Conservation (phyloP, 2,888 invertebrate species). For the Drosophila mettleri region DNA sequence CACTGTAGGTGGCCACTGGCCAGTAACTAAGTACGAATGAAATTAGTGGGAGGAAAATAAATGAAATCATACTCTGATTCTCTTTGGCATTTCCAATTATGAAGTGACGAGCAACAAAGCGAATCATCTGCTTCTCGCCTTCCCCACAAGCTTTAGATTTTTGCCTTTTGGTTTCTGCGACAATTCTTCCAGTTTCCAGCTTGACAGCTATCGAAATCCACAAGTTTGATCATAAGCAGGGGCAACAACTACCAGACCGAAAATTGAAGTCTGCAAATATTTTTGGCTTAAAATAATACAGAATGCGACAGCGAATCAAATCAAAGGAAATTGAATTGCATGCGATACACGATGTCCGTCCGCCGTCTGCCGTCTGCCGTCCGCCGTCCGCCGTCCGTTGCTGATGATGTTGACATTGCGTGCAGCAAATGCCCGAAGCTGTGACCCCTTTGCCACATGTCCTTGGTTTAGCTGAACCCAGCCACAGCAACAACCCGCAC, state of each 20-base stretch:
- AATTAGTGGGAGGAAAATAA: no score
- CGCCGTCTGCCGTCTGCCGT: not conserved
- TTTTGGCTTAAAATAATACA: constrained; percentile 51
- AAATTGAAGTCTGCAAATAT: constrained; percentile 17
- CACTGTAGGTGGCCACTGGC: no score
- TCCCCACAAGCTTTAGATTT: not conserved
- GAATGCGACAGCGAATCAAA: constrained; percentile 55
- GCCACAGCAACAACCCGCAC: not conserved
- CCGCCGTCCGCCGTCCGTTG: constrained; percentile 6
- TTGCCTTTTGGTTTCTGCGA: not conserved
- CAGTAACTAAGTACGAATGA: no score
- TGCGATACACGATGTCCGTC: constrained; percentile 32
- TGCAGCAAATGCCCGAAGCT: constrained; percentile 61
- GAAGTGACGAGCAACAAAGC: no score
- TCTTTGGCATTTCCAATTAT: no score
- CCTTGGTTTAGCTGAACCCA: constrained; percentile 14
- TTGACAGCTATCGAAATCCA: constrained; percentile 25
- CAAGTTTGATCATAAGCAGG: constrained; percentile 13
- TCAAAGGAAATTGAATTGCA: constrained; percentile 76
- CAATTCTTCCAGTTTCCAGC: constrained; percentile 19
- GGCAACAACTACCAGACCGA: not conserved
- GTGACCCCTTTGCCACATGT: constrained; percentile 26
- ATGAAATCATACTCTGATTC: not conserved
- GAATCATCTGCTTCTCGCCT: no score
- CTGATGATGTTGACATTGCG: constrained; percentile 74